These are phyloP conservation scores for Menidia beryllina DNA, from an alignment of 2,113 vertebrate species.

Conservation along the genomic window DNA sequence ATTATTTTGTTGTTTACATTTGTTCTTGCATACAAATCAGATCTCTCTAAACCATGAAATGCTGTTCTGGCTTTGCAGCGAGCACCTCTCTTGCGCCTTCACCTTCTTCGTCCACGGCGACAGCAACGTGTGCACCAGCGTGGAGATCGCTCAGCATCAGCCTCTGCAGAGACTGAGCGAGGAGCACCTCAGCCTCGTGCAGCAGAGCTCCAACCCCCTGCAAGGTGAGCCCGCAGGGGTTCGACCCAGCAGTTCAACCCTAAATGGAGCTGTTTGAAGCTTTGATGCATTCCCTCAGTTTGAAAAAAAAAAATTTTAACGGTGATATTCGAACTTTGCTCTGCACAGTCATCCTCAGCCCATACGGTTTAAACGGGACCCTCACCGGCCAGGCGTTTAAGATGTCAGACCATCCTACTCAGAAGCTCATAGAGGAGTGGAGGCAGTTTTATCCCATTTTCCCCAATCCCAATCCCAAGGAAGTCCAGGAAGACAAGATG, in stretches of 20 bases:
- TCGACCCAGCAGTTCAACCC: neutral
- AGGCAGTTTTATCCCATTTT: conserved; percentile 98
- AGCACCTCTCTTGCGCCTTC: conserved; percentile 98
- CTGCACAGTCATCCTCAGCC: conserved; percentile 93
- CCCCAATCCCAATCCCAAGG: conserved; percentile 90
- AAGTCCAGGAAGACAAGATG: conserved; percentile 91
- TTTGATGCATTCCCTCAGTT: neutral
- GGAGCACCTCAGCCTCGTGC: conserved; percentile 94
- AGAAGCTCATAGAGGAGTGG: conserved; percentile 98
- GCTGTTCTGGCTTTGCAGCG: conserved; percentile 77
- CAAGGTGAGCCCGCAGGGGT: conserved; percentile 84
- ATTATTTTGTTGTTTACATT: too few species aligned
- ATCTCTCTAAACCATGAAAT: neutral
- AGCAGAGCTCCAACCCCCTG: conserved; percentile 93
- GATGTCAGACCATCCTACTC: conserved; percentile 96
- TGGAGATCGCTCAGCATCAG: conserved; percentile 99
- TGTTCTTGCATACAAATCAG: too few species aligned
- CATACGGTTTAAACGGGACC: conserved; percentile 95
- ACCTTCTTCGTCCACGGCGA: conserved; percentile 98
- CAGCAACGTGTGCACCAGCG: conserved; percentile 98
- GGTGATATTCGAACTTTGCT: neutral
- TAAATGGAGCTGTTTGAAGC: neutral
- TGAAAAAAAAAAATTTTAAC: neutral
- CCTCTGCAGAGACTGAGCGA: conserved; percentile 95
- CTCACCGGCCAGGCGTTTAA: conserved; percentile 98